These are phyloP conservation scores for Lagorchestes hirsutus DNA, from an alignment of 2,797 vertebrate species.

Conservation along the genomic window DNA sequence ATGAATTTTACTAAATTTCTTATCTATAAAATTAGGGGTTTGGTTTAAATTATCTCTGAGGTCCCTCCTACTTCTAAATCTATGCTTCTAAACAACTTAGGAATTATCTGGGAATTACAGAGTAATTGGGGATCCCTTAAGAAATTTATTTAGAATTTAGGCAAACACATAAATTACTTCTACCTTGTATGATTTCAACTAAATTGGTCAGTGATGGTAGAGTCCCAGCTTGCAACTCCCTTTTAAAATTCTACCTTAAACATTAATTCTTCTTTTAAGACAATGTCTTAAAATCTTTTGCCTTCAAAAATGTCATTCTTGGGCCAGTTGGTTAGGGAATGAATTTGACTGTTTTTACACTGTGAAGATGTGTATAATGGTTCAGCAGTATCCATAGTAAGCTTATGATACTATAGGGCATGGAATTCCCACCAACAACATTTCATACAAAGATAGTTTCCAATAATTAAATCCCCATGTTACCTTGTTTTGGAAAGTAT, in stretches of 20 bases:
- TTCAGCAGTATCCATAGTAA: not conserved
- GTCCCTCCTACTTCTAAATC: not conserved
- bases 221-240: not conserved
- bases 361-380: not conserved
- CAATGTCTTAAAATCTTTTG: not conserved
- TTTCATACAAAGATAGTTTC: not conserved
- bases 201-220: not conserved
- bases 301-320: not conserved
- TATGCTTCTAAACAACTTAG: not conserved
- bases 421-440: not conserved
- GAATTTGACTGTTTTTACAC: not conserved
- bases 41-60: not conserved
- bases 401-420: not conserved
- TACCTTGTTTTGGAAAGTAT: conserved; percentile 16
- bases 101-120: not conserved
- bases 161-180: not conserved
- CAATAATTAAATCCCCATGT: not conserved
- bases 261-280: not conserved
- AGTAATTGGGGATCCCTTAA: not conserved
- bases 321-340: not conserved
- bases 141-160: not conserved
- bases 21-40: not conserved
- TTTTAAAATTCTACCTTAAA: conserved; percentile 18
- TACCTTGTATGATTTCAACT: not conserved
- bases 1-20: not conserved